A percentile compares a stretch with the other conserved stretches of the same genome.
These are phyloP conservation scores for Ptilodon capucinus DNA, from an alignment of 2,888 invertebrate species.

Conservation along the genomic window DNA sequence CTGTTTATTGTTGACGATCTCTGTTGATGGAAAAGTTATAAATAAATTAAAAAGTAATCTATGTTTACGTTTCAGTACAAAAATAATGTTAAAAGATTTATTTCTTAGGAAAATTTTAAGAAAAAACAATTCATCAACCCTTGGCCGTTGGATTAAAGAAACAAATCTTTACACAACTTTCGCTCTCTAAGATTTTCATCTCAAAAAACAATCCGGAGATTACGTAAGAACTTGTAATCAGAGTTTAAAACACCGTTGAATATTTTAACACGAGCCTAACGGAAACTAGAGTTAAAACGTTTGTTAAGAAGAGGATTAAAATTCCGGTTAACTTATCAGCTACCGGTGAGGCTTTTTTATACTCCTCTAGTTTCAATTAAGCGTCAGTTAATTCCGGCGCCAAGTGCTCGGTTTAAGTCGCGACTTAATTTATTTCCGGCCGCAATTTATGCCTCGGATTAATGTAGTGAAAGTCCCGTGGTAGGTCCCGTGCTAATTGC, in stretches of 20 bases:
- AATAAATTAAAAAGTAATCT: conserved; percentile 11
- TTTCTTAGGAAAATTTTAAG: conserved; percentile 10
- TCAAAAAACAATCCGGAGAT: conserved; percentile 58
- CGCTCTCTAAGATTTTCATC: conserved; percentile 51
- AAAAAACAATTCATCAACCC: conserved; percentile 36
- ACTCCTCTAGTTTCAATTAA: conserved; percentile 77
- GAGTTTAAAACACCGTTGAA: conserved; percentile 52
- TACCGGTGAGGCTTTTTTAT: conserved; percentile 47
- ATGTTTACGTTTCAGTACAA: conserved; percentile 7
- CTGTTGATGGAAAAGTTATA: background rate
- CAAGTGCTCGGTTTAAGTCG: conserved; percentile 73
- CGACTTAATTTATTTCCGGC: conserved; percentile 72
- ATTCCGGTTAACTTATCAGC: conserved; percentile 60
- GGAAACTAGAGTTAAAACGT: conserved; percentile 57
- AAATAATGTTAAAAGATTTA: conserved; percentile 15
- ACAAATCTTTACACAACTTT: conserved; percentile 42
- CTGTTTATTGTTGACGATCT: background rate
- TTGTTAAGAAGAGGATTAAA: conserved; percentile 71
- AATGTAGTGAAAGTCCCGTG: conserved; percentile 67
- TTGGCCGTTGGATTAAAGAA: conserved; percentile 33
- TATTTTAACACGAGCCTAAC: conserved; percentile 44
- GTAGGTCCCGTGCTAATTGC: conserved; percentile 65
- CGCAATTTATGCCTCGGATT: conserved; percentile 74
- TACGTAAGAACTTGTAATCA: conserved; percentile 65
- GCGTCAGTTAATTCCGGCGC: conserved; percentile 69